Percentiles rank a stretch among this genome's conserved stretches.
Evolutionary conservation across 1,140 invertebrate genomes (phyloP).

Genomic region (Chymomyza costata): DNA sequence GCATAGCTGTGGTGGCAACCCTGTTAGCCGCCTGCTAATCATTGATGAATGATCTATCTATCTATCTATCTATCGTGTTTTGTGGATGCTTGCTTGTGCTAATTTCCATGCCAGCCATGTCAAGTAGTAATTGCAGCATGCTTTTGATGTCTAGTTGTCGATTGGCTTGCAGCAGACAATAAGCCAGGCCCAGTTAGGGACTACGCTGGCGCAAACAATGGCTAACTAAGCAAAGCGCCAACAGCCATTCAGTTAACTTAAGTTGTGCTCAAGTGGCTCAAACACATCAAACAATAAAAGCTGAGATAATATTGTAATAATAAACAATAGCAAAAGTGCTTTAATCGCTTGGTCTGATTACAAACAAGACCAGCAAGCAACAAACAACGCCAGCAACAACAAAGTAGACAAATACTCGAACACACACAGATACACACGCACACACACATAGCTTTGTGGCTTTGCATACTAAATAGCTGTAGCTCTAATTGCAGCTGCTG

Average conservation of each 20-base stretch:
- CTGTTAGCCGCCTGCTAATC: conserved; percentile 60
- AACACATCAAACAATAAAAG: conserved; percentile 52
- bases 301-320: conserved; percentile 70
- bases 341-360: conserved; percentile 71
- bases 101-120: no score
- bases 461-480: no score
- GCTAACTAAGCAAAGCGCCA: conserved; percentile 15
- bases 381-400: no score
- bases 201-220: conserved; percentile 33
- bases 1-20: conserved; percentile 64
- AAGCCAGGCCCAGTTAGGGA: conserved; percentile 8
- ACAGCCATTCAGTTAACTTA: conserved; percentile 35
- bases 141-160: conserved; percentile 53
- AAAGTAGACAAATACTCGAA: conserved; percentile 40
- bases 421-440: conserved; percentile 1
- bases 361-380: conserved; percentile 42
- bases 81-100: no score
- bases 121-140: no score
- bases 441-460: conserved; percentile 3
- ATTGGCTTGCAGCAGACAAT: no score
- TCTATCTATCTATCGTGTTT: no score
- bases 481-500: no score
- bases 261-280: conserved; percentile 18
- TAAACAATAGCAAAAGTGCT: conserved; percentile 68
- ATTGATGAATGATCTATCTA: conserved; percentile 70